Evolutionary conservation across 2,797 vertebrate genomes (phyloP), one percentile per base, ranked within the genome.

Genomic region (Lacerta bilineata): DNA sequence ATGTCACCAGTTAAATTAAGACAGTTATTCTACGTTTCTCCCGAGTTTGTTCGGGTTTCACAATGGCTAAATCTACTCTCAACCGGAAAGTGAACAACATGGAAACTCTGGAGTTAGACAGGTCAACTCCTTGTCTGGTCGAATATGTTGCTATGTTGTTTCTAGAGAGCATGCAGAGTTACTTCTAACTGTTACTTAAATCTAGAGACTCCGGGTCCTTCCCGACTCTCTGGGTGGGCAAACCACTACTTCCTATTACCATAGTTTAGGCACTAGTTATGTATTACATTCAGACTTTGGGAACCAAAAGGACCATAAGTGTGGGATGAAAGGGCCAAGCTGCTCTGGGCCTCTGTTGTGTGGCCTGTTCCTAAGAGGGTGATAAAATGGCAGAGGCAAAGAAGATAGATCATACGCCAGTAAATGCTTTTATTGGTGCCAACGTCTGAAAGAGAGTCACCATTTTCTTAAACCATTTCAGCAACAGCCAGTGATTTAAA

Each of bases 401-500:
- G 87, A 91, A 89, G 87, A 91, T 93, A 72, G 87, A 93, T 94
- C 91, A 88, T 88, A 39, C 27, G 81, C 64, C 86, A 90, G 71
- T 0, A 0, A 87, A 91, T 4, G 69, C 83, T 50, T 80, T 85
- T 84, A 86, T 87, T 93, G 88, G 92, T 85, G 61, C 87, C 91
- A 91, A 85, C 82, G 76, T 77, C 66, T 93, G 87, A 94, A 95
- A 95, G 92, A 91, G 90, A 81, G 77, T 83, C 59, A 15, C 86
- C 43, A 27, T 92, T 93, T 93, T 90, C 91, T 91, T 76, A 87
- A 92, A 87, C 89, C 43, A 88, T 92, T 88, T 90, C 87, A 93
- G 88, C 77, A 61, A 82, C 68, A 76, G 85, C 91, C 89, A 95
- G 83, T 94, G 91, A 94, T 95, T 94, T 92, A 90, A 82, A 91